Evolutionary conservation across 1,140 invertebrate genomes (phyloP).

Genomic region (Pseudomyrmex sp.): DNA sequence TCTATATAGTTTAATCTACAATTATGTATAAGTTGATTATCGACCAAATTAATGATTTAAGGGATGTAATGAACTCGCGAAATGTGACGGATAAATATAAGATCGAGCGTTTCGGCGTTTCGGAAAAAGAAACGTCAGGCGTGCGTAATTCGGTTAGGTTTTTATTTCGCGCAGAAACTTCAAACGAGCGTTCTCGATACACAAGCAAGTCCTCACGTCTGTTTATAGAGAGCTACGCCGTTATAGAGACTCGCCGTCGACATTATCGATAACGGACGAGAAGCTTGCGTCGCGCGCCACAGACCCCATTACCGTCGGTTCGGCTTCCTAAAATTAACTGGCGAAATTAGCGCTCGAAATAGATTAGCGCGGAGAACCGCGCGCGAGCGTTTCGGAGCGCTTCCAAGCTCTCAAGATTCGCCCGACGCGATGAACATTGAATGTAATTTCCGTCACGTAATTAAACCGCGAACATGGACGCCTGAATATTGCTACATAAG

Average conservation of each 20-base stretch:
- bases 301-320: constrained; percentile 73
- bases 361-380: constrained; percentile 66
- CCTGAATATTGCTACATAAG: neutral
- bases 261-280: constrained; percentile 74
- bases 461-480: constrained; percentile 25
- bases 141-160: constrained; percentile 4
- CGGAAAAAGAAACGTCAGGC: constrained; percentile 29
- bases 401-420: constrained; percentile 39
- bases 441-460: constrained; percentile 46
- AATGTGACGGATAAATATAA: neutral
- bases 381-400: constrained; percentile 8
- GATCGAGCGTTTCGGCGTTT: constrained; percentile 11
- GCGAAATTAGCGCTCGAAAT: constrained; percentile 75
- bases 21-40: no score
- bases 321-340: constrained; percentile 74
- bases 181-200: constrained; percentile 57
- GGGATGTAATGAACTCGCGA: neutral
- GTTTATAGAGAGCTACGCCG: neutral
- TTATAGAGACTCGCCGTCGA: constrained; percentile 51
- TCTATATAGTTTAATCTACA: no score
- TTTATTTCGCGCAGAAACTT: constrained; percentile 62
- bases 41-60: no score
- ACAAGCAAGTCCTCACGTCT: constrained; percentile 63
- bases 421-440: constrained; percentile 21
- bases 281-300: constrained; percentile 60